These are phyloP conservation scores for Thalpophila matura DNA, from an alignment of 2,888 invertebrate species.

Conservation along the genomic window DNA sequence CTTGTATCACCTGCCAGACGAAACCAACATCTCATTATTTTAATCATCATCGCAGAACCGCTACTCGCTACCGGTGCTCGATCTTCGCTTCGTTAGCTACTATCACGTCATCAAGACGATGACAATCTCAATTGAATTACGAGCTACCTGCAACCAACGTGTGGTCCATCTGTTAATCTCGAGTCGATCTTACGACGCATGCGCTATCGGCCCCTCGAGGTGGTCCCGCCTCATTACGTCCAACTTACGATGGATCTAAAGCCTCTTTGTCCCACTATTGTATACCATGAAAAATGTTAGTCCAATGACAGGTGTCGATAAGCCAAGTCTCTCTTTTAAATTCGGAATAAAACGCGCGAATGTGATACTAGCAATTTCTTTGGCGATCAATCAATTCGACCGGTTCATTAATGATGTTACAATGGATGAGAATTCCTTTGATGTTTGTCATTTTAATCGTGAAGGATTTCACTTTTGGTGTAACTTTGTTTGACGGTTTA, in stretches of 20 bases:
- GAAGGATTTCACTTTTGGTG: conserved; percentile 62
- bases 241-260: conserved; percentile 78
- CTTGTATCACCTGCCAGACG: conserved; percentile 56
- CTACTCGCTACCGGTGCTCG: conserved; percentile 82
- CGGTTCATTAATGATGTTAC: conserved; percentile 73
- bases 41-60: conserved; percentile 75
- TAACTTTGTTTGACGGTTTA: conserved; percentile 53
- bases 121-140: conserved; percentile 90
- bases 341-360: conserved; percentile 71
- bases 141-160: conserved; percentile 88
- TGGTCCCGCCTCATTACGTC: conserved; percentile 89
- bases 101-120: conserved; percentile 89
- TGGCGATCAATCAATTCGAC: conserved; percentile 79
- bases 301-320: conserved; percentile 88
- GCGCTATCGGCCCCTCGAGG: conserved; percentile 83
- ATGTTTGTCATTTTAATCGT: conserved; percentile 74
- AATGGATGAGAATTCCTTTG: conserved; percentile 69
- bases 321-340: conserved; percentile 71
- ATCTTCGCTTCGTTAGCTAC: conserved; percentile 87
- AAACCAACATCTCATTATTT: conserved; percentile 66
- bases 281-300: conserved; percentile 87
- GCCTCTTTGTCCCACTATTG: conserved; percentile 81
- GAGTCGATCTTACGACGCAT: conserved; percentile 85
- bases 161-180: conserved; percentile 89
- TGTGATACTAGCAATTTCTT: conserved; percentile 77